Conservation (phyloP, 1,140 invertebrate genomes). For the Trypoxylus dichotomus region DNA sequence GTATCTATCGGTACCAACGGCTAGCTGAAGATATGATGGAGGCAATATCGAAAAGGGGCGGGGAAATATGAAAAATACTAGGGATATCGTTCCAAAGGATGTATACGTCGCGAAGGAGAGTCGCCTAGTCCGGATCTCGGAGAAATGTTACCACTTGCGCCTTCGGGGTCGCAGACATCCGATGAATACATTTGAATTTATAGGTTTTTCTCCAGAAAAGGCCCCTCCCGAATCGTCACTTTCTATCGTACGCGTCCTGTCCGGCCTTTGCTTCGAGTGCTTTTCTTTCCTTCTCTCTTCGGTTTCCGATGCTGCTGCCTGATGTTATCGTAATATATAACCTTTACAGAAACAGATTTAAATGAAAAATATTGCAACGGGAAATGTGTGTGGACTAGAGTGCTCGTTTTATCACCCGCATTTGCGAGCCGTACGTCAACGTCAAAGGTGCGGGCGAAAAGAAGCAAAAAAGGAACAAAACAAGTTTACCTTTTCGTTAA, state of each 20-base stretch:
- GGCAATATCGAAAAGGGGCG: conserved; percentile 9
- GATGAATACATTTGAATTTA: conserved; percentile 30
- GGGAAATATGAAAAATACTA: conserved; percentile 21
- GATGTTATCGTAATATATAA: conserved; percentile 25
- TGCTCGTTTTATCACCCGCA: neutral
- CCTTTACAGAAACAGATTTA: conserved; percentile 26
- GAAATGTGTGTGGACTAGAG: neutral
- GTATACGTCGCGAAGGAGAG: neutral
- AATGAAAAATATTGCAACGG: conserved; percentile 17
- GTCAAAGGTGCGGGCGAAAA: neutral
- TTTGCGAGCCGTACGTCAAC: conserved; percentile 5
- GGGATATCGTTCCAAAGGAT: conserved; percentile 26
- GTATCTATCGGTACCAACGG: neutral
- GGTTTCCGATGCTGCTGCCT: neutral
- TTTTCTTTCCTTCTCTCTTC: neutral
- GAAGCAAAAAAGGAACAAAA: neutral
- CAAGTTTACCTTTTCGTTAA: neutral
- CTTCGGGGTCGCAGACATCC: neutral
- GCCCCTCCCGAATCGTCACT: neutral
- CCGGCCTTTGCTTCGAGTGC: neutral
- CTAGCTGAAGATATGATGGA: neutral
- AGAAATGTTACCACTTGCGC: conserved; percentile 9
- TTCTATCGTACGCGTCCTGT: neutral
- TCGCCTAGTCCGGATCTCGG: neutral
- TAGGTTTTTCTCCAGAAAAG: neutral